Percentiles rank a stretch among this genome's conserved stretches.
phyloP scores from a whole-genome alignment of 2,113 vertebrate genomes.

The Lampris megalopsis region DNA sequence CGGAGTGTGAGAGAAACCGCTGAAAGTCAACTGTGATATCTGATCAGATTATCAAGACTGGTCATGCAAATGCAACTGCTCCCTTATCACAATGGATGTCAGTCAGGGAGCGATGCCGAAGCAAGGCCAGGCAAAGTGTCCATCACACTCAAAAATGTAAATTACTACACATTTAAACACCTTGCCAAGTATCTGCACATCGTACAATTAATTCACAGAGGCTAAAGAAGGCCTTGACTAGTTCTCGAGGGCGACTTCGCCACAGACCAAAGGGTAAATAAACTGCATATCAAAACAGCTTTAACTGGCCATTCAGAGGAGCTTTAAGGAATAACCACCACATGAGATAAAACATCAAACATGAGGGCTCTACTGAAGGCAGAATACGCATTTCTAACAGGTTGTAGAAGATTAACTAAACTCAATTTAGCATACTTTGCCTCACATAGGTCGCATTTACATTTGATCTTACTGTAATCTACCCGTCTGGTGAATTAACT shows the following conservation, averaged over 20 bases:
- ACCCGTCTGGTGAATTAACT: constrained; percentile 11
- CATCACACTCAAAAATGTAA: not conserved
- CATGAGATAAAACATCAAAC: not conserved
- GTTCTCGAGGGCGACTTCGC: no score
- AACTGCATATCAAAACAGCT: constrained; percentile 10
- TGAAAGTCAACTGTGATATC: not conserved
- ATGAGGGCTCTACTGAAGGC: not conserved
- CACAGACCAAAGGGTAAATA: not conserved
- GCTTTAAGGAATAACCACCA: no score
- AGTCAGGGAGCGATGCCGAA: not conserved
- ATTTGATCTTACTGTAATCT: constrained; percentile 26
- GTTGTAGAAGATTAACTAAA: no score
- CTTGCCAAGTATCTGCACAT: not conserved
- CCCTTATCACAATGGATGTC: not conserved
- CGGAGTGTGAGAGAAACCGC: not conserved
- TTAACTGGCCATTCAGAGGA: not conserved
- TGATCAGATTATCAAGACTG: not conserved
- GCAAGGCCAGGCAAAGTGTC: not conserved
- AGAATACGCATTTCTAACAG: constrained; percentile 8
- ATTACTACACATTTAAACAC: not conserved
- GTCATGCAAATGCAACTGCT: not conserved
- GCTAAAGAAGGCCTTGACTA: not conserved
- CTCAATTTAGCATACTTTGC: constrained; percentile 39
- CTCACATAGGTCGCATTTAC: constrained; percentile 19
- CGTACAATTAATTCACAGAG: constrained; percentile 16